These are phyloP conservation scores for Acestrorhynchus altus DNA, from an alignment of 2,797 vertebrate genomes.

Conservation along the genomic window DNA sequence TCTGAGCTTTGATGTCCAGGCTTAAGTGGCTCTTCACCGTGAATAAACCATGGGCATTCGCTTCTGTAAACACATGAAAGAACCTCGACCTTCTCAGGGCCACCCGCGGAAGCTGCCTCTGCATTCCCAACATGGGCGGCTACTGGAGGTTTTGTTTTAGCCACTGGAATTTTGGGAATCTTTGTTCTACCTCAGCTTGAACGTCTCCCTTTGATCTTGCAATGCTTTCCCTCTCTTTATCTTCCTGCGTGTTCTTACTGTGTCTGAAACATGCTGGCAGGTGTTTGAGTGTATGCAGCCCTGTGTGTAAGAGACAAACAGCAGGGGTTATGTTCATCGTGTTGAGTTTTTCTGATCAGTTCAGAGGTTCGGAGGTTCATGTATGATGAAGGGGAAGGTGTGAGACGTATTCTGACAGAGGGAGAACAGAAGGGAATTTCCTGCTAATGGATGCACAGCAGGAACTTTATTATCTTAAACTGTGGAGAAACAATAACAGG, in stretches of 20 bases:
- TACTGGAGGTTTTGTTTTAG: not conserved
- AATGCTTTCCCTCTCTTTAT: not conserved
- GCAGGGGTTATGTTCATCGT: not conserved
- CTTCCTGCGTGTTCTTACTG: not conserved
- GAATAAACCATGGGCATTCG: not conserved
- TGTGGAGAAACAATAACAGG: not conserved
- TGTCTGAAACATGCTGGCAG: not conserved
- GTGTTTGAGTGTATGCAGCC: not conserved
- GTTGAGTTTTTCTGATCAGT: not conserved
- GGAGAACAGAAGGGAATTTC: too few relatives aligned
- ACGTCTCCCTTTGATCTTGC: constrained; percentile 9
- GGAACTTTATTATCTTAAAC: too few relatives aligned
- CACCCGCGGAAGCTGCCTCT: constrained; percentile 3
- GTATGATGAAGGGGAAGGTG: not conserved
- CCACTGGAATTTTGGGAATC: not conserved
- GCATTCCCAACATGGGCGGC: constrained; percentile 27
- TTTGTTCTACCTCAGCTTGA: not conserved
- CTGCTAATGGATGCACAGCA: too few relatives aligned
- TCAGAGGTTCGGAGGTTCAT: not conserved
- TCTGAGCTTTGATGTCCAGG: constrained; percentile 42
- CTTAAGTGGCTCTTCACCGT: constrained; percentile 18
- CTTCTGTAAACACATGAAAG: constrained; percentile 50
- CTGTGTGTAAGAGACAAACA: not conserved
- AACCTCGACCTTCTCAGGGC: not conserved
- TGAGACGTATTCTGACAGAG: not conserved